A percentile compares a stretch with the other conserved stretches of the same genome.
Conservation (phyloP, 2,888 invertebrate genomes). For the Nomada flava region DNA sequence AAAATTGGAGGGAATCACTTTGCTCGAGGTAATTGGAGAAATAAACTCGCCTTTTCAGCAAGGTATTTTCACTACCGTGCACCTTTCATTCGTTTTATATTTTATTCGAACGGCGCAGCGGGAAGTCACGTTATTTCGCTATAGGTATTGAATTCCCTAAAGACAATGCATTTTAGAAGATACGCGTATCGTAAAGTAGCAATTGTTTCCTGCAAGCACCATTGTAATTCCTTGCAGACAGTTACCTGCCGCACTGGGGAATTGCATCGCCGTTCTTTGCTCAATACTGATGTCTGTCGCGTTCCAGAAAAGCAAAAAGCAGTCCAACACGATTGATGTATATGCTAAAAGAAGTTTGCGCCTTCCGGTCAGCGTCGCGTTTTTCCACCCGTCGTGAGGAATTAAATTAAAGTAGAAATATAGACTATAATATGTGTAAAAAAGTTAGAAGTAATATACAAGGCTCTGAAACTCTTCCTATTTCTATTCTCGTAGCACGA, state of each 20-base stretch:
- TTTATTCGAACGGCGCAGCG: not conserved
- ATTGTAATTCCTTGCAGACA: constrained; percentile 43
- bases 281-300: constrained; percentile 59
- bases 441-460: no score
- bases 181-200: constrained; percentile 18
- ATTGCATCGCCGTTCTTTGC: constrained; percentile 29
- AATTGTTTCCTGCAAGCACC: constrained; percentile 27
- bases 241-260: constrained; percentile 18
- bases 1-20: constrained; percentile 5
- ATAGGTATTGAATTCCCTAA: constrained; percentile 17
- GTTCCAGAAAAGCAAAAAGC: constrained; percentile 66
- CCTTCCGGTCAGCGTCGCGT: constrained; percentile 21
- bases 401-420: not conserved
- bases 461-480: constrained; percentile 15
- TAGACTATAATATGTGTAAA: not conserved
- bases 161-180: constrained; percentile 15
- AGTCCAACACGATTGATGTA: constrained; percentile 62
- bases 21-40: not conserved
- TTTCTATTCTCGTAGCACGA: not conserved
- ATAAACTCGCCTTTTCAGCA: not conserved
- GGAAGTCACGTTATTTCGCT: constrained; percentile 2
- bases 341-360: constrained; percentile 47
- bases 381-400: not conserved
- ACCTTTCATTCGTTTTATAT: not conserved
- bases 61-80: not conserved